A percentile compares a stretch with the other conserved stretches of the same genome.
phyloP scores from a whole-genome alignment of 2,113 vertebrate genomes.

The Alligator mississippiensis region DNA sequence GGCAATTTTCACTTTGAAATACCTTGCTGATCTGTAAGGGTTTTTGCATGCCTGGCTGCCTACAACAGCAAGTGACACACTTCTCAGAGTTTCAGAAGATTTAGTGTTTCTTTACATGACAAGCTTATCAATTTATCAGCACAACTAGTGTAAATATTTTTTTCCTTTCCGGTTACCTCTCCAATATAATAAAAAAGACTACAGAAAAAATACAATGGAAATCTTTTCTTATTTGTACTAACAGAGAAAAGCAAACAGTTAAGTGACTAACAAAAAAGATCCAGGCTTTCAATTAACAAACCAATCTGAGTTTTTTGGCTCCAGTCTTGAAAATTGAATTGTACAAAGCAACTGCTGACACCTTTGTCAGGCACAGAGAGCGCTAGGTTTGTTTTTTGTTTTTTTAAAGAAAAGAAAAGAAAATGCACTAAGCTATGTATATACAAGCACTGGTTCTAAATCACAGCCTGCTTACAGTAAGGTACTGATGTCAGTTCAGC shows the following conservation, averaged over 20 bases:
- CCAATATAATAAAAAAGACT: constrained; percentile 14
- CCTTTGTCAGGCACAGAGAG: background rate
- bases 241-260: background rate
- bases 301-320: background rate
- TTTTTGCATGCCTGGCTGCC: background rate
- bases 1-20: background rate
- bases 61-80: background rate
- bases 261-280: background rate
- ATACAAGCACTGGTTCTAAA: background rate
- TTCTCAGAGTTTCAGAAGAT: background rate
- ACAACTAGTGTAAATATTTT: constrained; percentile 24
- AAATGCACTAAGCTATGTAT: background rate
- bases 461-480: background rate
- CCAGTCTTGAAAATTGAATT: background rate
- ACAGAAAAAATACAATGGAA: background rate
- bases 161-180: background rate
- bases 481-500: background rate
- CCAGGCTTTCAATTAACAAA: background rate
- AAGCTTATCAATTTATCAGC: constrained; percentile 14
- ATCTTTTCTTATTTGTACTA: constrained; percentile 42
- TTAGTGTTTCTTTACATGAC: constrained; percentile 9
- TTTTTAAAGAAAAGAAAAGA: background rate
- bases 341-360: background rate
- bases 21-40: background rate
- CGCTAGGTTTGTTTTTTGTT: background rate